Conservation (phyloP, 2,113 vertebrate species). For the Nyctibius bracteatus region DNA sequence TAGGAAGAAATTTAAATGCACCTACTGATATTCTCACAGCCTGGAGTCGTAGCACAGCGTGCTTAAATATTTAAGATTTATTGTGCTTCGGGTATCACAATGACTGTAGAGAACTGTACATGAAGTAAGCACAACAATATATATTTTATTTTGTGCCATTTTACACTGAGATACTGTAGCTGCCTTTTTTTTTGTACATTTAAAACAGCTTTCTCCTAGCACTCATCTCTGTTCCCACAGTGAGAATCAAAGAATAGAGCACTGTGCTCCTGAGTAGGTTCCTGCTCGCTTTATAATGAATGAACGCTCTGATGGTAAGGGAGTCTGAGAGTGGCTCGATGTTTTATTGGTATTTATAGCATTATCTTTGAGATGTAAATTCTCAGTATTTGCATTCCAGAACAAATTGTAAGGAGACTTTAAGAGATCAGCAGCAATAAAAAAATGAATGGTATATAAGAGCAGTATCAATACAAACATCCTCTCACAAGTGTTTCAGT, state of each 20-base stretch:
- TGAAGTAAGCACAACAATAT: not conserved
- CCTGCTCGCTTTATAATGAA: not conserved
- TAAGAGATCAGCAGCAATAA: not conserved
- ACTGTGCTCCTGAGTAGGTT: not conserved
- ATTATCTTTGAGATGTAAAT: not conserved
- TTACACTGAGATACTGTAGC: not conserved
- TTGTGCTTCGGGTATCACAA: not conserved
- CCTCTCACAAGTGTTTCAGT: not conserved
- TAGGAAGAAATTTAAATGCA: not conserved
- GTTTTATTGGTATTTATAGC: not conserved
- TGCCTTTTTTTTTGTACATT: not conserved
- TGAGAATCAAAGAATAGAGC: not conserved
- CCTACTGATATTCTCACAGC: not conserved
- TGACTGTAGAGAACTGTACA: not conserved
- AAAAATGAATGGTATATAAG: not conserved
- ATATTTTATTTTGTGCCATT: not conserved
- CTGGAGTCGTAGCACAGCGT: not conserved
- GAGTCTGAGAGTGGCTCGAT: not conserved
- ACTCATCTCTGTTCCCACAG: not conserved
- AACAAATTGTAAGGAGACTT: not conserved
- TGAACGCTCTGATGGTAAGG: not conserved
- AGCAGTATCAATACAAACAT: not conserved
- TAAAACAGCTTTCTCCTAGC: not conserved
- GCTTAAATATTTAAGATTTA: constrained; percentile 26
- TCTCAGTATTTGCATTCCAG: not conserved